Evolutionary conservation across 1,140 invertebrate genomes (phyloP), one percentile per base, ranked within the genome.

Genomic region (Lepidurus couesii): DNA sequence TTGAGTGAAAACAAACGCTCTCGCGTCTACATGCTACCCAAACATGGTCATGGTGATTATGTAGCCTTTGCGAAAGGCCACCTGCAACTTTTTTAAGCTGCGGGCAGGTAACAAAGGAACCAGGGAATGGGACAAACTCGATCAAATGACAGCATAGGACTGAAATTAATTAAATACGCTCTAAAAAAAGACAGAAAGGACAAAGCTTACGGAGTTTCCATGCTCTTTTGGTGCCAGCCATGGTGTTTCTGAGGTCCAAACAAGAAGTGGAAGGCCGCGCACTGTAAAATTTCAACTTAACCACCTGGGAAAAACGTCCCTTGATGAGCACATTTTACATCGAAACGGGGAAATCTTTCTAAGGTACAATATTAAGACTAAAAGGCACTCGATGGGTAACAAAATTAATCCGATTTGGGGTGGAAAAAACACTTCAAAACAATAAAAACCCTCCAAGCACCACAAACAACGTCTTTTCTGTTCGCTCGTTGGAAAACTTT

Each of bases 1-100:
- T 65, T 65, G 53, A 65, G 53, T 65, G 53, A 65, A 65, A 65
- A 65, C 53, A 65, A 65, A 65, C 53, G 53, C 21, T 65, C 53
- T 65, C 8, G 53, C 16, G n/a, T 65, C 53, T 65, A n/a, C 53
- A 65, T 21, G 53, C 16, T 21, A 65, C 16, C 53, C 53, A 65
- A 65, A 65, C 53, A 65, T 65, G 53, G 53, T n/a, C 53, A 65
- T 65, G 53, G 53, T 65, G 53, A 65, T 65, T 13, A n/a, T 65
- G 53, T 65, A 65, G 53, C 53, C 53, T 65, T 65, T 65, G 53
- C 53, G 21, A 65, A 21, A 65, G 53, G 53, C 53, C 53, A 65
- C 53, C 53, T 65, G 53, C 53, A 65, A 65, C 53, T n/a, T 65
- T 65, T 13, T 7, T 0, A 65, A 65, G 53, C 53, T 65, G 53